phyloP scores from a whole-genome alignment of 2,113 vertebrate genomes.

The Channa argus region DNA sequence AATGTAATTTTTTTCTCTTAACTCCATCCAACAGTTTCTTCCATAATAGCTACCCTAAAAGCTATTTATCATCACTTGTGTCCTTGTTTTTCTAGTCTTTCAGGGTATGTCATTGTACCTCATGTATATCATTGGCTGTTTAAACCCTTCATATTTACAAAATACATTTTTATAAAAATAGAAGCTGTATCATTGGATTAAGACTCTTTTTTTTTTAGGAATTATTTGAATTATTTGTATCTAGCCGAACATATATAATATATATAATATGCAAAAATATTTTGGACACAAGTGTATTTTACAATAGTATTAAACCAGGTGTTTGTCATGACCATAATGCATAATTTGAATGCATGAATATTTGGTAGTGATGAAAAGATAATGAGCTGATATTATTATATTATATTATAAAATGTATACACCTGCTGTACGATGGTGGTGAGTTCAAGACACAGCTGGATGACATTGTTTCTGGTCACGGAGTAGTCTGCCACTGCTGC shows the following conservation, averaged over 20 bases:
- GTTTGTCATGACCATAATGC: no score
- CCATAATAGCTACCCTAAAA: conserved; percentile 20
- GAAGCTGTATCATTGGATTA: no score
- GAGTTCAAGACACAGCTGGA: conserved; percentile 96
- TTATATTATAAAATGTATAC: background rate
- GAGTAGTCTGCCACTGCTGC: conserved; percentile 97
- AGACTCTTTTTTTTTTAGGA: no score
- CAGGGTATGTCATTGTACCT: background rate
- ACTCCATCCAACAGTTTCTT: conserved; percentile 36
- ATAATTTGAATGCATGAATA: no score
- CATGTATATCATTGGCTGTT: no score
- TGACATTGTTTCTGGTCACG: conserved; percentile 95
- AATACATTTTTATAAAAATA: no score
- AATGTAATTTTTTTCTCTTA: conserved; percentile 42
- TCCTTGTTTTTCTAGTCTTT: conserved; percentile 22
- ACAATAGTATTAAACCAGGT: no score
- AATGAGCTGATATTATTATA: background rate
- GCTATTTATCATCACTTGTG: conserved; percentile 13
- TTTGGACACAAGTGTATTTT: no score
- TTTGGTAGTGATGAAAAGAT: no score
- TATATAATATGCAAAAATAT: no score
- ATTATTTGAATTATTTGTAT: no score
- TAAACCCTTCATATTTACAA: background rate
- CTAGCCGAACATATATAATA: no score
- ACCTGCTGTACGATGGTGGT: conserved; percentile 98